phyloP scores from a whole-genome alignment of 2,113 vertebrate species.

The Caloenas nicobarica region DNA sequence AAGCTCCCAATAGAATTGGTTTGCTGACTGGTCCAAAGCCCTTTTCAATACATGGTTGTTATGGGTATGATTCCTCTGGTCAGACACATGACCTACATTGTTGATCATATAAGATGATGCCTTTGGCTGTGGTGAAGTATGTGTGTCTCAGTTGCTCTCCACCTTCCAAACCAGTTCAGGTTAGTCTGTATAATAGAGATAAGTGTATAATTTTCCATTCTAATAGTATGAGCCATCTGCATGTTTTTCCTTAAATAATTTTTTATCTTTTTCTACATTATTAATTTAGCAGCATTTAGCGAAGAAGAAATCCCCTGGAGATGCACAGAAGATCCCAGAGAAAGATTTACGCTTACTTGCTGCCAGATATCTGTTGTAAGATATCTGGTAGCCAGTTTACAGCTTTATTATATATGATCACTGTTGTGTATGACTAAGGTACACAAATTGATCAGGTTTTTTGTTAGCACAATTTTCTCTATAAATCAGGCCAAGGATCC shows the following conservation, averaged over 20 bases:
- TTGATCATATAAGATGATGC: not conserved
- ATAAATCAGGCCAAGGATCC: not conserved
- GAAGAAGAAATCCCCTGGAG: not conserved
- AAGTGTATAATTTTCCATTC: not conserved
- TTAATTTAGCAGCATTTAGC: not conserved
- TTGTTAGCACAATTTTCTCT: not conserved
- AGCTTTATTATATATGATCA: not conserved
- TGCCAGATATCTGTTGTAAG: not conserved
- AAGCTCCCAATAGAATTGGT: not conserved
- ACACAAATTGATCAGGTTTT: not conserved
- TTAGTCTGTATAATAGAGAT: not conserved
- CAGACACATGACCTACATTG: slow-evolving; percentile 17
- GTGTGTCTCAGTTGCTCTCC: not conserved
- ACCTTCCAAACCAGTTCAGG: not conserved
- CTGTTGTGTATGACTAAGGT: not conserved
- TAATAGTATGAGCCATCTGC: not conserved
- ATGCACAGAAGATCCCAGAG: not conserved
- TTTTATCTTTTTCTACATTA: not conserved
- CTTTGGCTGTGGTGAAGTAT: not conserved
- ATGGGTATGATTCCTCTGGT: not conserved
- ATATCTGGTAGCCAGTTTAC: not conserved
- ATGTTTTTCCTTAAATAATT: not conserved
- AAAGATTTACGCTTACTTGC: not conserved
- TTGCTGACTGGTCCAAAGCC: not conserved
- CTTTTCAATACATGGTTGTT: not conserved